Percentiles rank a stretch among this genome's conserved stretches.
Evolutionary conservation across 1,140 invertebrate species (phyloP).

Genomic region (Belonocnema kinseyi): DNA sequence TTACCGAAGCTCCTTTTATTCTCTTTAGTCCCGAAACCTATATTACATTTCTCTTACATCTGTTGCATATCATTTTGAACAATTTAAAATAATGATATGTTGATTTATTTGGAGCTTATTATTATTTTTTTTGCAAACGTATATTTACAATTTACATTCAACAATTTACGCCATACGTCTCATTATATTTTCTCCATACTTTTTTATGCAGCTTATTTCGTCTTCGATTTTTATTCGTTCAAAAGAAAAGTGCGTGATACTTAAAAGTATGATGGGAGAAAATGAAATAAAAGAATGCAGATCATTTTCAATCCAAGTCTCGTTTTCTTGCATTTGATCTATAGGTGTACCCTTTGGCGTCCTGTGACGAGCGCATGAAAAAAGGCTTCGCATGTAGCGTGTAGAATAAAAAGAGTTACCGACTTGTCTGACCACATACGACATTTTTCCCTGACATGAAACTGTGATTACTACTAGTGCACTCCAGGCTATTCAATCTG

Average conservation of each 20-base stretch:
- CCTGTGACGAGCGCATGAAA: constrained; percentile 22
- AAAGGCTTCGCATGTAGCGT: constrained; percentile 30
- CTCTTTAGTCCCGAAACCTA: background rate
- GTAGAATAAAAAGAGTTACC: constrained; percentile 29
- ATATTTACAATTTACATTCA: too few species aligned
- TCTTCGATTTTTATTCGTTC: background rate
- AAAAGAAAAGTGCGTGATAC: constrained; percentile 3
- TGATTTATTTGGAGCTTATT: too few species aligned
- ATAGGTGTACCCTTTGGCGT: constrained; percentile 31
- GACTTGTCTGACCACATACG: constrained; percentile 31
- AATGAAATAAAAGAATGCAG: constrained; percentile 25
- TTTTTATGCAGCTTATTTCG: too few species aligned
- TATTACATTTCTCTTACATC: background rate
- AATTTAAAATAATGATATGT: background rate
- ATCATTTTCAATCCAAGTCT: constrained; percentile 31
- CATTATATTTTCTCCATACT: too few species aligned
- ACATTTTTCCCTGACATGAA: constrained; percentile 31
- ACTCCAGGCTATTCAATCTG: constrained; percentile 29
- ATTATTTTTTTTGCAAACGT: too few species aligned
- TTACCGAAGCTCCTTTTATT: background rate
- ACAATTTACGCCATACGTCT: too few species aligned
- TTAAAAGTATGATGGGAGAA: constrained; percentile 14
- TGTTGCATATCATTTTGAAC: background rate
- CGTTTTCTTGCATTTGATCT: constrained; percentile 29
- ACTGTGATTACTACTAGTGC: constrained; percentile 30